Evolutionary conservation across 1,140 invertebrate species (phyloP).

Genomic region (Pachyrhynchus sulphureomaculatus): DNA sequence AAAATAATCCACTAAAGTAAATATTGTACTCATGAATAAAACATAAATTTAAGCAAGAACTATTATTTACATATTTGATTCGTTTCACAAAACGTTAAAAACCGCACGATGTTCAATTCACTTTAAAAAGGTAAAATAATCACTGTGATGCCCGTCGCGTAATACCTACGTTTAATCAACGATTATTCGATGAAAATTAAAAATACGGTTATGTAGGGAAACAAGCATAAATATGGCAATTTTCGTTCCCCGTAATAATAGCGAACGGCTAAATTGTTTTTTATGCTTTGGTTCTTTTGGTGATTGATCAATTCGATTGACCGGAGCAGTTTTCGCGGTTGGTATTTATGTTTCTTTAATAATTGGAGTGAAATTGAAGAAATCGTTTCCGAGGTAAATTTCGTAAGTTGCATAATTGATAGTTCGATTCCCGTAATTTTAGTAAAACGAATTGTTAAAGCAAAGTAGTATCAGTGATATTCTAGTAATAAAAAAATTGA

Average conservation of each 20-base stretch:
- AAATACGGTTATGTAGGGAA: not conserved
- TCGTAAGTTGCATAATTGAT: too few species aligned
- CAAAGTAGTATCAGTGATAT: too few species aligned
- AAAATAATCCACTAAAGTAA: constrained; percentile 43
- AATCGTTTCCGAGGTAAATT: too few species aligned
- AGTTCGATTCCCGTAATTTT: too few species aligned
- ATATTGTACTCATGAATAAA: constrained; percentile 41
- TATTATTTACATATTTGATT: constrained; percentile 48
- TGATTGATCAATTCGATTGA: not conserved
- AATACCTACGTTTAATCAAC: not conserved
- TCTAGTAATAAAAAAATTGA: too few species aligned
- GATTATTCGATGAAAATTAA: not conserved
- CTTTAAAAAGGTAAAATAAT: not conserved
- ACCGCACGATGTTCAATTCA: constrained; percentile 20
- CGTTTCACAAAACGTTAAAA: constrained; percentile 42
- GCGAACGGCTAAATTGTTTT: not conserved
- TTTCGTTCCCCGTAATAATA: not conserved
- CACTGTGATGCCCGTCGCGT: too few species aligned
- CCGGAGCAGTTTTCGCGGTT: not conserved
- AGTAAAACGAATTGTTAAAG: too few species aligned
- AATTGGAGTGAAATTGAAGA: too few species aligned
- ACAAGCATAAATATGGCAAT: not conserved
- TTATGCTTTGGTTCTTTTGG: constrained; percentile 4
- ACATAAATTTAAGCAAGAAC: constrained; percentile 44
- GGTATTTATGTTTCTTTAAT: too few species aligned